Base-by-base conservation (phyloP, 2,888 invertebrate genomes). In the Melolontha melolontha region DNA sequence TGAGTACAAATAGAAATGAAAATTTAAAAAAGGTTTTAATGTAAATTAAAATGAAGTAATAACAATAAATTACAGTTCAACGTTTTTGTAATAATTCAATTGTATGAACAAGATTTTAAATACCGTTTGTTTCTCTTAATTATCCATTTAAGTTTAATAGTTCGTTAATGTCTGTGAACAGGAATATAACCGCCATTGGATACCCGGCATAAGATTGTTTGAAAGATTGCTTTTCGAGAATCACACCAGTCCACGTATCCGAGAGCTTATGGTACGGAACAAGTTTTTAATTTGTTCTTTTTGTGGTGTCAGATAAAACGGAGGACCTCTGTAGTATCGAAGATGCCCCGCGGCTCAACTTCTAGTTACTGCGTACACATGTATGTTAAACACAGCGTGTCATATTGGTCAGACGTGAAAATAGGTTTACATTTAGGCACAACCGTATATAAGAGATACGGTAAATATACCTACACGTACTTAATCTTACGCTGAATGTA, bases 261-360 rank as follows among this genome's bases (percentile, higher is more conserved):
- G 54, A 47, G 41, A 55, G 59, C 59, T 54, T 55, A 69, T 66
- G 69, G 65, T 64, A 62, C 47, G 52, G 69, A 69, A 69, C 69
- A 66, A 66, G 69, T 69, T 69, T 69, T 66, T 69, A 69, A 69
- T 69, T 69, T 69, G 69, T 52, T 69, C 69, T 49, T 69, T 69
- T 69, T 69, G 65, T 65, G 44, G 57, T 69, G 66, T 66, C 66
- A 57, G 66, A 66, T 66, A 42, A 66, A 62, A 47, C 50, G 59
- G 49, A 57, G 66, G 54, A 64, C 54, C 63, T 54, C 68, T 59
- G 62, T 51, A 50, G 51, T 51, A 67, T 67, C 50, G 59, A 51
- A 57, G 68, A 64, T 55, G 55, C 64, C 68, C 68, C 68, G 68
- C 68, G 54, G 68, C 55, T 64, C 49, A 41, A 66, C 57, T 41